Evolutionary conservation across 2,888 invertebrate species (phyloP).

Genomic region (Phyto melanocephala): DNA sequence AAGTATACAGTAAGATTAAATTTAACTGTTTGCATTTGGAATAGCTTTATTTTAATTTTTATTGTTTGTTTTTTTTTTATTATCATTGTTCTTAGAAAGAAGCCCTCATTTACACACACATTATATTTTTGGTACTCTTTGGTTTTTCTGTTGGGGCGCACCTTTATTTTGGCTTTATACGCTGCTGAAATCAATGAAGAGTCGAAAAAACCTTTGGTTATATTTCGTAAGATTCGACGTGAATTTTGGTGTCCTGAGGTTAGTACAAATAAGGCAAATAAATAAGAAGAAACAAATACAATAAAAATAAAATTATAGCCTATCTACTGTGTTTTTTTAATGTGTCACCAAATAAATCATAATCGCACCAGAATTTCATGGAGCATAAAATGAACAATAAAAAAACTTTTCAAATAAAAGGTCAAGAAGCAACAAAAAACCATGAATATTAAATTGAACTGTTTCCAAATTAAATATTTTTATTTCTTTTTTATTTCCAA

Average conservation of each 20-base stretch:
- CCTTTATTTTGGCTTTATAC: constrained; percentile 80
- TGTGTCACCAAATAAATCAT: neutral
- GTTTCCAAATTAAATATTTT: neutral
- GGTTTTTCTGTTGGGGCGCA: constrained; percentile 80
- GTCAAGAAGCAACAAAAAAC: neutral
- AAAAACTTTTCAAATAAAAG: neutral
- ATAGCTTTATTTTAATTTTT: neutral
- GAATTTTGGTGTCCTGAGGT: constrained; percentile 80
- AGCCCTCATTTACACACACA: constrained; percentile 77
- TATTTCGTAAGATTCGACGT: constrained; percentile 78
- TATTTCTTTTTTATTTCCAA: neutral
- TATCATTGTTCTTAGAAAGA: constrained; percentile 69
- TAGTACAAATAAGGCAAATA: constrained; percentile 7
- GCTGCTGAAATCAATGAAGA: constrained; percentile 82
- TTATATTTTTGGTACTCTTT: constrained; percentile 82
- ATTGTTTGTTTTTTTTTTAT: neutral
- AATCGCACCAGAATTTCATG: neutral
- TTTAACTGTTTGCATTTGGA: neutral
- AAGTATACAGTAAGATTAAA: constrained; percentile 78
- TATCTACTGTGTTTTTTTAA: neutral
- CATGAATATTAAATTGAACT: neutral
- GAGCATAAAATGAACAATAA: neutral
- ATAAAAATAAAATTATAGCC: too few relatives aligned
- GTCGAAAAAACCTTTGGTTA: constrained; percentile 77
- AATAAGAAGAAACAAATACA: too few relatives aligned